Conservation (phyloP, 2,113 vertebrate genomes). For the Paradoxurus hermaphroditus region DNA sequence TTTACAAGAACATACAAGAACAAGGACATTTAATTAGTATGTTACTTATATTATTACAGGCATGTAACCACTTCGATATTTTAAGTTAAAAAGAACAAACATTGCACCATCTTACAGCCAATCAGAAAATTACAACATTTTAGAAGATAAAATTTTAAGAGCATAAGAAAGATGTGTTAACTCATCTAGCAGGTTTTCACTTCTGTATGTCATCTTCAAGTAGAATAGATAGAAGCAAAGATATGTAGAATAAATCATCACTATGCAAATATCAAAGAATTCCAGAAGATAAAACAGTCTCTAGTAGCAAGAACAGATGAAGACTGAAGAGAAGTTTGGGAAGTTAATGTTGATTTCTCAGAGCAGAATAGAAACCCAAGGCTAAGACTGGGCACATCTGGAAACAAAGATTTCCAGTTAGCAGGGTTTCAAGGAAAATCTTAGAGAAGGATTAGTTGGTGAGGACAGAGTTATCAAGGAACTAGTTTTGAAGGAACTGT, state of each 20-base stretch:
- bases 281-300: neutral
- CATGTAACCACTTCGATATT: neutral
- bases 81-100: neutral
- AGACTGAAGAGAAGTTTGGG: neutral
- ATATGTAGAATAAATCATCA: neutral
- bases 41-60: neutral
- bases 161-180: neutral
- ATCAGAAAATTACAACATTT: neutral
- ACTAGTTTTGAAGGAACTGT: neutral
- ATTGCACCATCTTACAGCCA: neutral
- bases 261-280: neutral
- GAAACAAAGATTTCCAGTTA: neutral
- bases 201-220: neutral
- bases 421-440: neutral
- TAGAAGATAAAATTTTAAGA: neutral
- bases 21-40: neutral
- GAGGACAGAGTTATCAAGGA: neutral
- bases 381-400: neutral
- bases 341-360: neutral
- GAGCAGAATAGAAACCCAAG: neutral
- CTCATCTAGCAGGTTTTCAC: neutral
- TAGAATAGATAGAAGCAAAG: neutral
- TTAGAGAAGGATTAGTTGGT: neutral
- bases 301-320: neutral
- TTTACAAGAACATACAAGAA: neutral